Base-by-base conservation (phyloP, 2,888 invertebrate genomes). In the Drosophila borealis region DNA sequence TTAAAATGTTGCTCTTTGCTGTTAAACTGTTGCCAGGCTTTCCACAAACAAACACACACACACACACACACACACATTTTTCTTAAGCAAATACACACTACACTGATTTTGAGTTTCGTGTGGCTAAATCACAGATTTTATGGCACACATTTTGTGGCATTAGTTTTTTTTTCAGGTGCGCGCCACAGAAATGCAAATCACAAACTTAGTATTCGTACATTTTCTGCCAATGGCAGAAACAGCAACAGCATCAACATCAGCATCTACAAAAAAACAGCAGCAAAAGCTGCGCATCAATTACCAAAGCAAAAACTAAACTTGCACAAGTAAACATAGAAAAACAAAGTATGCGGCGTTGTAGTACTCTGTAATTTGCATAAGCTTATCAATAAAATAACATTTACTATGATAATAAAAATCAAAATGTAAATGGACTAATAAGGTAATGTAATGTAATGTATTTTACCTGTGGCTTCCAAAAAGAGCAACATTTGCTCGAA, bases 181-280 rank as follows among this genome's bases (percentile, higher is more conserved):
- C 34, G 21, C 10, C 36, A 33, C 49, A 51, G 42, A 70, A 66
- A 81, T 83, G 74, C 67, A 81, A 81, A 86, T 83, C 81, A 84
- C 73, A 80, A 87, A 75, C 81, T 84, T 83, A 80, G 85, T 85
- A 80, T 82, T 82, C 81, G 62, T 55, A 70, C 77, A 78, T 71
- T 72, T 67, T 71, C 60, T 70, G 70, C 56, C 71, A 80, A 60
- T 21, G 21, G 41, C 61, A 62, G 36, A 8, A 59, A 4, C 10
- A 46, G 39, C 46, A 33, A 17, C 37, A 55, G 5, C 61, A 61
- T 29, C 19, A 33, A 19, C 41, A 50, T 1, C 57, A 61, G 53
- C 70, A 74, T 42, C 19, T 41, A 45, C 53, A 50, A 48, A 60
- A 71, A 49, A 73, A 37, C 36, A 62, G 29, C 36, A 62, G 33